Conservation (phyloP, 2,888 invertebrate genomes). For the Leptopilina drosophilae region DNA sequence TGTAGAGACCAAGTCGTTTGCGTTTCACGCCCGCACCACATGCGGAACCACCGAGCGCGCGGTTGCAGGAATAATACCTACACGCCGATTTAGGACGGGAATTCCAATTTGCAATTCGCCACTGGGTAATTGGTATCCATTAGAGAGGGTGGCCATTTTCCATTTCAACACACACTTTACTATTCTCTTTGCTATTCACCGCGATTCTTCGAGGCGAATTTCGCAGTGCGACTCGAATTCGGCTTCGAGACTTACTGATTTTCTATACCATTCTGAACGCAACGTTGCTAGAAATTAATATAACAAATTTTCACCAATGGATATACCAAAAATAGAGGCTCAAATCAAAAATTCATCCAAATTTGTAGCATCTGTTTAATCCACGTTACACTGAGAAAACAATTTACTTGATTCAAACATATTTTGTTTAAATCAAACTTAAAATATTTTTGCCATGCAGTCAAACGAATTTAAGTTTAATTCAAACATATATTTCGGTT, state of each 20-base stretch:
- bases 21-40: constrained; percentile 48
- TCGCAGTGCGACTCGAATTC: background rate
- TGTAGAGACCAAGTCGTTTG: constrained; percentile 19
- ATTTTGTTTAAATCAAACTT: too few species aligned
- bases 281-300: too few species aligned
- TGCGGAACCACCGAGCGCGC: constrained; percentile 60
- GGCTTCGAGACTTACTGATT: background rate
- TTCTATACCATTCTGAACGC: background rate
- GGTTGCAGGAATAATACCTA: constrained; percentile 64
- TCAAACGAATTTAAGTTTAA: too few species aligned
- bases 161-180: constrained; percentile 36
- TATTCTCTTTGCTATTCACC: background rate
- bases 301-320: too few species aligned
- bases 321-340: too few species aligned
- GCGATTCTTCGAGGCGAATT: background rate
- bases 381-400: too few species aligned
- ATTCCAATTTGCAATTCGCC: constrained; percentile 70
- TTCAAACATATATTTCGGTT: too few species aligned
- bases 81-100: constrained; percentile 67
- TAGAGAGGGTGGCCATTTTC: constrained; percentile 57
- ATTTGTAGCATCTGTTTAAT: too few species aligned
- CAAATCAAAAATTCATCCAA: too few species aligned
- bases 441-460: too few species aligned
- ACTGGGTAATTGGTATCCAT: constrained; percentile 67
- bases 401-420: too few species aligned